A percentile compares a stretch with the other conserved stretches of the same genome.
These are phyloP conservation scores for Tringa solitaria DNA, from an alignment of 2,113 vertebrate genomes.

Conservation along the genomic window DNA sequence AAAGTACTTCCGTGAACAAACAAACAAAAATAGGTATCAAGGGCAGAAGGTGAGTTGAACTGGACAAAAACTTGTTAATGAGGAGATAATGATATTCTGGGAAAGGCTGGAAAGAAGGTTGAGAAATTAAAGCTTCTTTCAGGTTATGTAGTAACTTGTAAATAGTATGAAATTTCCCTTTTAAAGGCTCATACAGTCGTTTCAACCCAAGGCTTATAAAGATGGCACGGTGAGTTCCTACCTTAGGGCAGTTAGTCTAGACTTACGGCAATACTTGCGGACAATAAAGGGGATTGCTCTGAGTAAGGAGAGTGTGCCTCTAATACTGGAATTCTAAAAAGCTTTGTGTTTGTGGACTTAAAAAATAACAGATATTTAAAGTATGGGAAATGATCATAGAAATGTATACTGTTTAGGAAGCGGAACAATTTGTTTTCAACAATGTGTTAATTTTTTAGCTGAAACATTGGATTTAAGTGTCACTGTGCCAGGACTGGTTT, in stretches of 20 bases:
- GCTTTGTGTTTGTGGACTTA: not conserved
- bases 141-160: not conserved
- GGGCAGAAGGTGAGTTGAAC: not conserved
- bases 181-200: not conserved
- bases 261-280: not conserved
- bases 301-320: not conserved
- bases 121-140: not conserved
- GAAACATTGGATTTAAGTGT: not conserved
- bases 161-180: not conserved
- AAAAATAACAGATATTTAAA: not conserved
- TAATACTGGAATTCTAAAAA: not conserved
- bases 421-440: not conserved
- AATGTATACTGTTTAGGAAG: not conserved
- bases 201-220: not conserved
- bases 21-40: not conserved
- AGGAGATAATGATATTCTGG: not conserved
- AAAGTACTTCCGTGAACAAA: too few species aligned
- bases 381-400: not conserved
- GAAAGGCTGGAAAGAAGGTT: not conserved
- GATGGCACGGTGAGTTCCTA: not conserved
- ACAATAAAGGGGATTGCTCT: not conserved
- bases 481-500: not conserved
- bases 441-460: not conserved
- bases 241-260: not conserved
- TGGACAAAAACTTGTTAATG: not conserved